Conservation (phyloP, 2,113 vertebrate genomes). For the Regulus satrapa region DNA sequence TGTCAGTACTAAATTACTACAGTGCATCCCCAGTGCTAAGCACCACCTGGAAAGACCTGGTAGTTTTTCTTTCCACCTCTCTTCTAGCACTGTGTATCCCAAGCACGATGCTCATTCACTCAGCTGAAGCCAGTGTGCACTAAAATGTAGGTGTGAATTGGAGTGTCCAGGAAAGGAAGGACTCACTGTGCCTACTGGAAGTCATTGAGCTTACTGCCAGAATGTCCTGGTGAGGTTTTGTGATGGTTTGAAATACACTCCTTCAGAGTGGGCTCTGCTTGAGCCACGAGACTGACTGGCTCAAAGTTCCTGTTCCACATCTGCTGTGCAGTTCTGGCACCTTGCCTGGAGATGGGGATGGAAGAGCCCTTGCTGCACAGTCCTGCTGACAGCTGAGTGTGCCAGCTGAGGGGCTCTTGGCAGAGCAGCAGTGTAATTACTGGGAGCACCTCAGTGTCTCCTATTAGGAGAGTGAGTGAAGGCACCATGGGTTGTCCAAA, state of each 20-base stretch:
- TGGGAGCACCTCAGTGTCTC: fast-evolving
- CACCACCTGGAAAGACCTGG: not conserved
- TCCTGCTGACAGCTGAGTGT: not conserved
- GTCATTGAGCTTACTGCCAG: not conserved
- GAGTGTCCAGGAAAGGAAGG: not conserved
- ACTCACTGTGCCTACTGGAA: not conserved
- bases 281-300: not conserved
- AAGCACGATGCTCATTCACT: not conserved
- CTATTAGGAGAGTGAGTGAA: not conserved
- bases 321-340: not conserved
- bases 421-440: not conserved
- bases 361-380: not conserved
- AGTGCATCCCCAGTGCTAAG: not conserved
- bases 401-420: not conserved
- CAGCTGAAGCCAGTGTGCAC: not conserved
- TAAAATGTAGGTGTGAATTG: not conserved
- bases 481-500: not conserved
- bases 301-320: not conserved
- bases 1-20: not conserved
- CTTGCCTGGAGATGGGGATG: not conserved
- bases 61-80: not conserved
- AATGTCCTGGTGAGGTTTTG: not conserved
- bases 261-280: not conserved
- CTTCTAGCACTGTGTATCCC: not conserved
- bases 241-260: not conserved